Conservation (phyloP, 2,888 invertebrate species). For the Harpagoxenus sublaevis region DNA sequence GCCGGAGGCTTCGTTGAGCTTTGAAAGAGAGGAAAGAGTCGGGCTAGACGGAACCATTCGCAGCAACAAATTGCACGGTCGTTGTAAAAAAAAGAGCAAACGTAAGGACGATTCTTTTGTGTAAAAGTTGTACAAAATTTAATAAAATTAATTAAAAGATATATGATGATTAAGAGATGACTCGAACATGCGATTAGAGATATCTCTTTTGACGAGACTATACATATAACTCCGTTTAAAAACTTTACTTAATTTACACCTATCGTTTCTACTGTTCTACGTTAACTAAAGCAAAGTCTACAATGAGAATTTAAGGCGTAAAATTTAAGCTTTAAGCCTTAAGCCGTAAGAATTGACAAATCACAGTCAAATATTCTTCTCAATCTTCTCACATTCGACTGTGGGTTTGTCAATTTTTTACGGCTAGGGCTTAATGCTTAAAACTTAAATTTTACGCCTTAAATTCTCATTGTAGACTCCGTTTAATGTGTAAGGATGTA, state of each 20-base stretch:
- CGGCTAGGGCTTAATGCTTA: too few relatives aligned
- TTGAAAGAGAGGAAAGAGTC: constrained; percentile 71
- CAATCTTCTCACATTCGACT: too few relatives aligned
- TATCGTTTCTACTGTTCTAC: neutral
- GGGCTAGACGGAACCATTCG: constrained; percentile 65
- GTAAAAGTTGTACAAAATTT: constrained; percentile 8
- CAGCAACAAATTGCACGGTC: constrained; percentile 61
- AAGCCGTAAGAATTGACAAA: too few relatives aligned
- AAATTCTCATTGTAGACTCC: too few relatives aligned
- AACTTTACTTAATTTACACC: neutral
- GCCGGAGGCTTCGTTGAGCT: constrained; percentile 72
- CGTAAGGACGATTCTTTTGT: constrained; percentile 17
- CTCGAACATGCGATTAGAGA: neutral
- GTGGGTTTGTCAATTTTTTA: too few relatives aligned
- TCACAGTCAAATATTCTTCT: too few relatives aligned
- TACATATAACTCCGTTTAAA: neutral
- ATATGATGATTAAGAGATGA: neutral
- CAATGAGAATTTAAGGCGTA: too few relatives aligned
- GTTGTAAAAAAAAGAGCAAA: neutral
- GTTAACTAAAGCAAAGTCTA: neutral
- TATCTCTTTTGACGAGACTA: neutral
- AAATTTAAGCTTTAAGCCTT: too few relatives aligned
- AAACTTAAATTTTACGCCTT: too few relatives aligned
- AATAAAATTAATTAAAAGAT: neutral
- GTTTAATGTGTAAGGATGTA: neutral